Base-by-base conservation (phyloP, 2,113 vertebrate species). In the Pteropus alecto region DNA sequence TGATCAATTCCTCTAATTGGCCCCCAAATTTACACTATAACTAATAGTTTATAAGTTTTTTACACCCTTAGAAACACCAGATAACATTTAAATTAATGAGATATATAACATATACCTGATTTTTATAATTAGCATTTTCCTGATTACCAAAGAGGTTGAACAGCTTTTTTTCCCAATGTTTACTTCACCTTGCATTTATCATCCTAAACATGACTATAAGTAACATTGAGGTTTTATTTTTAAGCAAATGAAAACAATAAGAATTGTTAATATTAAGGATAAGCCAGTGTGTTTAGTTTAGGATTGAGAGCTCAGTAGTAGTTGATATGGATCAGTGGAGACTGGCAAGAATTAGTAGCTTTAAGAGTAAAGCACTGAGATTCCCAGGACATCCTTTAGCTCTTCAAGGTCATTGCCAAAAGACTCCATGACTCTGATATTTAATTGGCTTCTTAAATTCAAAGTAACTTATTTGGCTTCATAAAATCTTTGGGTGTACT, bases 381-480 rank as follows among this genome's bases (percentile, higher is more conserved):
- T 74, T 96, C 68, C 43, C 56, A 92, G 68, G 21, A n/a, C 14
- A 94, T n/a, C n/a, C 21, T 70, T 94, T 26, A 67, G 28, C 13
- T 58, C 26, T 71, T 79, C 71, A 77, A 94, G 91, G 71, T 90
- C n/a, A 30, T 70, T 70, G 70, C 46, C 22, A 18, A 94, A 60
- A 54, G 51, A 83, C 51, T 14, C 16, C 26, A 35, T 35, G 76
- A 43, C 24, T 60, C 60, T 38, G 58, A 67, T 56, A 77, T 61
- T 76, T 97, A 86, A 96, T 26, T 87, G 41, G 18, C 22, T 93
- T 95, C 79, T 92, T 91, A 77, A 68, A 54, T 41, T 82, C 54
- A 54, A 77, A 97, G 67, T 89, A 90, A 61, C 10, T 73, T 73
- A 94, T 56, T 97, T 77, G 76, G 76, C 74, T 96, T 96, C 87